Percentiles rank a stretch among this genome's conserved stretches.
These are phyloP conservation scores for Periparus ater DNA, from an alignment of 2,797 vertebrate species.

Conservation along the genomic window DNA sequence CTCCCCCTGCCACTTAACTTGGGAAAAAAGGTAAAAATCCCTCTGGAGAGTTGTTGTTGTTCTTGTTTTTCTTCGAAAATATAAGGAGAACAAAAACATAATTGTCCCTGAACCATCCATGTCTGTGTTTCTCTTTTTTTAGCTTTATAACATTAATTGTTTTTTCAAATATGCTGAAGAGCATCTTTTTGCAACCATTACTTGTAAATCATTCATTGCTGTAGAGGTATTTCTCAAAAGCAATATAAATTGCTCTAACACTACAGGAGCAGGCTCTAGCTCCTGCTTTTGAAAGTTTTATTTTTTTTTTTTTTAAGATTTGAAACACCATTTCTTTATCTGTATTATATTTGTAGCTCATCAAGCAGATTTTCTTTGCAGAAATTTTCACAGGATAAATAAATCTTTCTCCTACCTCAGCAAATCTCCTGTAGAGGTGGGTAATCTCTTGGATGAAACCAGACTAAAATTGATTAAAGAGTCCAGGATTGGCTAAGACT, in stretches of 20 bases:
- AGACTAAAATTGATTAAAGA: constrained; percentile 49
- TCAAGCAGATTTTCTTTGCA: not conserved
- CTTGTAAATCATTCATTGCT: not conserved
- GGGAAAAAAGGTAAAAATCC: not conserved
- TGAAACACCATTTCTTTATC: not conserved
- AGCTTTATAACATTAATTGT: not conserved
- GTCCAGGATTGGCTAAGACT: constrained; percentile 19
- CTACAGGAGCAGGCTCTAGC: not conserved
- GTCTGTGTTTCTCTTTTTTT: not conserved
- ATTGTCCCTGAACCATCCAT: not conserved
- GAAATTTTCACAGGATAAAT: not conserved
- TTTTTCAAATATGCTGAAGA: not conserved
- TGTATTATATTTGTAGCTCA: not conserved
- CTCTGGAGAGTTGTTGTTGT: not conserved
- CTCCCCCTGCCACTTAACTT: not conserved
- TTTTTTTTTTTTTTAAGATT: not conserved
- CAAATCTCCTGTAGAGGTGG: not conserved
- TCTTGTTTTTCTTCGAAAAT: not conserved
- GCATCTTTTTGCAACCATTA: not conserved
- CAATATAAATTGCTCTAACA: not conserved
- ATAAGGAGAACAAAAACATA: not conserved
- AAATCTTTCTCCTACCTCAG: not conserved
- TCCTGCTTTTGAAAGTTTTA: not conserved
- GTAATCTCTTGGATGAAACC: constrained; percentile 1
- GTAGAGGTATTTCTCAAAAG: not conserved